Evolutionary conservation across 2,797 vertebrate species (phyloP).

Genomic region (Dermochelys coriacea): DNA sequence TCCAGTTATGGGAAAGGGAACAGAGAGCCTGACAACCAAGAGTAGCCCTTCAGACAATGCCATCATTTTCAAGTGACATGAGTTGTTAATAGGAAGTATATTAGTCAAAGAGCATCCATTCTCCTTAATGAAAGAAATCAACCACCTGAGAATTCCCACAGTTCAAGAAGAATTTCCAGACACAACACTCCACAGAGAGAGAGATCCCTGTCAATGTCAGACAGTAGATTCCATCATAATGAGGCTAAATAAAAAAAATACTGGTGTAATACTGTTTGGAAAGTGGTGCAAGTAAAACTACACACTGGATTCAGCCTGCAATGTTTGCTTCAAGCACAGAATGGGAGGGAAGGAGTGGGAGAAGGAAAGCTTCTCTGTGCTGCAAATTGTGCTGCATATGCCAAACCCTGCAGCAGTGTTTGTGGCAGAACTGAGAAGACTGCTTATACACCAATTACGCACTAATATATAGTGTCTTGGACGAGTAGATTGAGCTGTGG

Average conservation of each 20-base stretch:
- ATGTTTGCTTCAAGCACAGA: not conserved
- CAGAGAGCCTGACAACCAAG: not conserved
- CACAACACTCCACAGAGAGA: too few relatives aligned
- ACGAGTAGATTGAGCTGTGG: not conserved
- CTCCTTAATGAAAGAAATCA: not conserved
- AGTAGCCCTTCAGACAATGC: not conserved
- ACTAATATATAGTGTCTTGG: not conserved
- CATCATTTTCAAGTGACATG: not conserved
- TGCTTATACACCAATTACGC: not conserved
- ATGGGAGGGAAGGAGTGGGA: not conserved
- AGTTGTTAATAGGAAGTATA: not conserved
- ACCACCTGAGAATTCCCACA: not conserved
- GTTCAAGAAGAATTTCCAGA: not conserved
- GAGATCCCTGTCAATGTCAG: not conserved
- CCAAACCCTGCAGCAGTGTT: not conserved
- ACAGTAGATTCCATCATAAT: accelerated
- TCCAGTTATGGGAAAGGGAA: not conserved
- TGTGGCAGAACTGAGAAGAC: not conserved
- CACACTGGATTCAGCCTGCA: accelerated
- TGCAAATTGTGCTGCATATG: not conserved
- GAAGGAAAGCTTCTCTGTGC: not conserved
- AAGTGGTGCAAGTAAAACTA: not conserved
- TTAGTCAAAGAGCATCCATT: not conserved
- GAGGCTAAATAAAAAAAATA: not conserved
- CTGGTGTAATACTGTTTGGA: constrained; percentile 8